Evolutionary conservation across 2,797 vertebrate genomes (phyloP).

Genomic region (Cyprinodon diabolis): DNA sequence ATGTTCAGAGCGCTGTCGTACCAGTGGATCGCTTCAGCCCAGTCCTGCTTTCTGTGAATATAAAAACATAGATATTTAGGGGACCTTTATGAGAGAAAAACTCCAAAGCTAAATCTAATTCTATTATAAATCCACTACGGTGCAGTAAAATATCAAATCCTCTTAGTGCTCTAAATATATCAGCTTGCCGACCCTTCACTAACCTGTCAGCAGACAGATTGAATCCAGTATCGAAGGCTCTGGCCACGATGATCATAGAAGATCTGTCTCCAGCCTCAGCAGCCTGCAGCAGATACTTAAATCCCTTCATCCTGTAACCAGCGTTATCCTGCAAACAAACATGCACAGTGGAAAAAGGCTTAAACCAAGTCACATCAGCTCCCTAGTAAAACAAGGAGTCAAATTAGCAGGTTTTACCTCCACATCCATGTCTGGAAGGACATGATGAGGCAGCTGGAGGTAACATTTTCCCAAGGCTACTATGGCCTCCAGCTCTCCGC

Average conservation of each 20-base stretch:
- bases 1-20: conserved; percentile 88
- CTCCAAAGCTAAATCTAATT: not conserved
- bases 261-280: conserved; percentile 93
- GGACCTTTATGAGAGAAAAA: not conserved
- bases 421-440: conserved; percentile 86
- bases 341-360: not conserved
- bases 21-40: conserved; percentile 90
- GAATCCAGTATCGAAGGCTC: conserved; percentile 88
- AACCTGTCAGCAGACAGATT: conserved; percentile 90
- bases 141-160: conserved; percentile 17
- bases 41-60: conserved; percentile 83
- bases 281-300: conserved; percentile 88
- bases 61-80: not conserved
- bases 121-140: conserved; percentile 16
- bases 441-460: conserved; percentile 92
- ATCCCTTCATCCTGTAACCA: conserved; percentile 89
- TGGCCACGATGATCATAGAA: conserved; percentile 92
- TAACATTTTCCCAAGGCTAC: conserved; percentile 90
- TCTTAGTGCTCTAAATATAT: not conserved
- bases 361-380: not conserved
- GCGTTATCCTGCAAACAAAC: conserved; percentile 83
- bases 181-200: conserved; percentile 21
- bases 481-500: conserved; percentile 96
- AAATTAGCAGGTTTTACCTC: conserved; percentile 76
- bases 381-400: not conserved